Conservation (phyloP, 2,113 vertebrate species). For the Centropus bengalensis region DNA sequence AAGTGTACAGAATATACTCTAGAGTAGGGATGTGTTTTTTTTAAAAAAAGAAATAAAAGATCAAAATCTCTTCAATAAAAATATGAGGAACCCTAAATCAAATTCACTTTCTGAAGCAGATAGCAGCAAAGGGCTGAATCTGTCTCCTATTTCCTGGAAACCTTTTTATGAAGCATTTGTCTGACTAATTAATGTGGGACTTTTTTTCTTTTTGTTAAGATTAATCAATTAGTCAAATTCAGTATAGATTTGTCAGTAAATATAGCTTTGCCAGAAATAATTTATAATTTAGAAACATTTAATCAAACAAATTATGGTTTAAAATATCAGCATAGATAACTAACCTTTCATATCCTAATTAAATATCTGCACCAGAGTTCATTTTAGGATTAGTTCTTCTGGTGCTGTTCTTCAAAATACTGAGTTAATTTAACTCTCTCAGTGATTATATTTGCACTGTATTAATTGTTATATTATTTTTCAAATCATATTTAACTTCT, state of each 20-base stretch:
- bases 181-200: neutral
- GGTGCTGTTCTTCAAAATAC: neutral
- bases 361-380: neutral
- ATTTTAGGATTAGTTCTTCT: neutral
- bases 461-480: neutral
- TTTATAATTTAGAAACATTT: neutral
- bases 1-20: neutral
- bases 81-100: accelerated
- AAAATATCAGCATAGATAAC: neutral
- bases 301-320: neutral
- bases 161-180: neutral
- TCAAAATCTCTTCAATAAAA: neutral
- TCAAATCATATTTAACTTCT: neutral
- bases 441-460: neutral
- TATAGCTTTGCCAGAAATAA: neutral
- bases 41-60: neutral
- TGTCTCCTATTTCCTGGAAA: neutral
- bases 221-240: neutral
- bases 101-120: neutral
- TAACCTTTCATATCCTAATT: neutral
- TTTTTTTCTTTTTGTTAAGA: neutral
- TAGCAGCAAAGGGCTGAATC: neutral
- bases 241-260: neutral
- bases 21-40: neutral
- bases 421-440: neutral